These are phyloP conservation scores for Strigamia transsilvanica DNA, from an alignment of 2,888 invertebrate genomes.

Conservation along the genomic window DNA sequence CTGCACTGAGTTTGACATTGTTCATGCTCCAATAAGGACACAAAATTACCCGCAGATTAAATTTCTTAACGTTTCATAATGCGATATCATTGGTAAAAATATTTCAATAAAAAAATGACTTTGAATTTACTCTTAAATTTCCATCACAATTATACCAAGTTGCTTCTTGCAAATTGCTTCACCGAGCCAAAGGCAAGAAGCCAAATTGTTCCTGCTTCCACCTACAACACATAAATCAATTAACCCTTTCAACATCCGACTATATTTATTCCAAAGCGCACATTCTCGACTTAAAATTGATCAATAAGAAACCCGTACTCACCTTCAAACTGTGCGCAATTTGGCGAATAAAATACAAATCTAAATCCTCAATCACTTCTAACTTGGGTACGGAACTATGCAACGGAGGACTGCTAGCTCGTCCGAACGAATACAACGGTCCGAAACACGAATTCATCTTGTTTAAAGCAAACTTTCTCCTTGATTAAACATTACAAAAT, in stretches of 20 bases:
- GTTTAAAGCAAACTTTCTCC: not conserved
- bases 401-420: conserved; percentile 18
- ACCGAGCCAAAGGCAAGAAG: conserved; percentile 3
- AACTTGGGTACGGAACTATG: conserved; percentile 18
- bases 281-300: not conserved
- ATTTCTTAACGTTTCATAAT: too few species aligned
- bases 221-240: not conserved
- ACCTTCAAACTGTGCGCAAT: conserved; percentile 54
- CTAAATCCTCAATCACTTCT: conserved; percentile 52
- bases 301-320: not conserved
- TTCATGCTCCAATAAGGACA: too few species aligned
- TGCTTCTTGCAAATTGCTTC: not conserved
- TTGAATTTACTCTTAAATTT: not conserved
- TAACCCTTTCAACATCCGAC: conserved; percentile 23
- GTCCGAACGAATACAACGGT: conserved; percentile 37
- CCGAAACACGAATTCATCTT: conserved; percentile 55
- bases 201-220: conserved; percentile 13
- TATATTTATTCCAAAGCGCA: conserved; percentile 12
- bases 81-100: too few species aligned
- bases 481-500: not conserved
- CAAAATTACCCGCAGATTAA: too few species aligned
- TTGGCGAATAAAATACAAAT: conserved; percentile 54
- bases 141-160: not conserved
- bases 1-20: too few species aligned
- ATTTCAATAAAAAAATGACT: not conserved